Conservation (phyloP, 2,113 vertebrate genomes). For the Aptenodytes patagonicus region DNA sequence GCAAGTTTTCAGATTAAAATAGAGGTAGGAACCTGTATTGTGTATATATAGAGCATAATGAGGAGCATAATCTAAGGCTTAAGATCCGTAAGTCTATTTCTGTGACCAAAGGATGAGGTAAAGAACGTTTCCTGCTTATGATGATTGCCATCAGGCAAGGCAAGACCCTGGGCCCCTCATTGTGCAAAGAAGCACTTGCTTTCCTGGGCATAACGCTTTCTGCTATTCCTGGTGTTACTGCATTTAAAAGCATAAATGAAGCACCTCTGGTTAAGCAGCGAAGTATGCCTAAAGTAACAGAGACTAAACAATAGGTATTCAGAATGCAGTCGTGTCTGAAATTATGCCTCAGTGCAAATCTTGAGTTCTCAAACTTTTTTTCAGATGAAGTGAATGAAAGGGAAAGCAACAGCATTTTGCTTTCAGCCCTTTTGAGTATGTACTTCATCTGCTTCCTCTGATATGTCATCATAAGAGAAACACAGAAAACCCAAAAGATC, state of each 20-base stretch:
- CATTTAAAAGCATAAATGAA: background rate
- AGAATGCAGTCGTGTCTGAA: background rate
- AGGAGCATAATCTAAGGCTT: background rate
- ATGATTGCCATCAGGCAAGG: background rate
- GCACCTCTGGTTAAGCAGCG: background rate
- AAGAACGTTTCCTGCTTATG: background rate
- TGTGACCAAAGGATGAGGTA: background rate
- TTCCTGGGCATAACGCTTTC: background rate
- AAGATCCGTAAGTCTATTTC: background rate
- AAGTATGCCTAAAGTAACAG: background rate
- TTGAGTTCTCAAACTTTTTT: background rate
- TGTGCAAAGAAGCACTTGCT: background rate
- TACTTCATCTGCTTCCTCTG: background rate
- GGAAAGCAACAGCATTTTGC: conserved; percentile 1
- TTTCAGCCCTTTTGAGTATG: background rate
- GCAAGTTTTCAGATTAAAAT: background rate
- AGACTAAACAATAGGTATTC: background rate
- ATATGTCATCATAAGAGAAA: background rate
- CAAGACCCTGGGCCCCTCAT: background rate
- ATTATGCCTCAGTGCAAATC: background rate
- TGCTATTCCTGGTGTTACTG: background rate
- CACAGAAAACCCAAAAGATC: background rate
- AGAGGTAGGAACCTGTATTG: background rate
- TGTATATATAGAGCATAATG: background rate
- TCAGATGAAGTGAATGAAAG: background rate